Percentiles rank a stretch among this genome's conserved stretches.
phyloP scores from a whole-genome alignment of 2,797 vertebrate species.

The Danio aesculapii region DNA sequence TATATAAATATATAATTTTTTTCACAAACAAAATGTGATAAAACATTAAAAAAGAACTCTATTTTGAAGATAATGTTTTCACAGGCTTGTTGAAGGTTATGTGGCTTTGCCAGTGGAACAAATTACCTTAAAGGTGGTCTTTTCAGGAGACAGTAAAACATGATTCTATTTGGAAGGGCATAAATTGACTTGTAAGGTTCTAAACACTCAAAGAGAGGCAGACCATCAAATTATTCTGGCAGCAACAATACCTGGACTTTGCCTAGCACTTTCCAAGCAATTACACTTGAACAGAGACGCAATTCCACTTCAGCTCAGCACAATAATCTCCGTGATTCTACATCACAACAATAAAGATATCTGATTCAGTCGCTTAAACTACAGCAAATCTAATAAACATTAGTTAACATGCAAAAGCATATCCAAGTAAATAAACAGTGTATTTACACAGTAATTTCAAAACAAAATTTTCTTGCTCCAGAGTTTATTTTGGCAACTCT shows the following conservation, averaged over 20 bases:
- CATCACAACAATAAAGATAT: conserved; percentile 1
- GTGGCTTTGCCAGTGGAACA: neutral
- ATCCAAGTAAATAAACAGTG: neutral
- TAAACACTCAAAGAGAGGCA: neutral
- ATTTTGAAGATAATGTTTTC: conserved; percentile 15
- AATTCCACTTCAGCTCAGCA: neutral
- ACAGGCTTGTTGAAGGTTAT: conserved; percentile 2
- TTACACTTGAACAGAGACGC: conserved; percentile 11
- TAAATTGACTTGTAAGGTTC: conserved; percentile 3
- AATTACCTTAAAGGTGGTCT: conserved; percentile 19
- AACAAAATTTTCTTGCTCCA: neutral
- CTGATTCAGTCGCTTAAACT: neutral
- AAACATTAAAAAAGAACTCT: neutral
- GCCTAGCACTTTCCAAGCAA: conserved; percentile 21
- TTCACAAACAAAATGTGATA: neutral
- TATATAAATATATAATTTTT: no score
- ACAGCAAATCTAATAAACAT: neutral
- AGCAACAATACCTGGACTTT: conserved; percentile 1
- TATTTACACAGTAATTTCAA: neutral
- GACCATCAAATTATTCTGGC: neutral
- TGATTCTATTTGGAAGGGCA: neutral
- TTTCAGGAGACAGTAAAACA: conserved; percentile 6
- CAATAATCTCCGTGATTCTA: conserved; percentile 12
- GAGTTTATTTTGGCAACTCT: neutral
- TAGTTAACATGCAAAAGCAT: neutral